A percentile compares a stretch with the other conserved stretches of the same genome.
phyloP scores from a whole-genome alignment of 92 coral and sea anemone species.

The Scolanthus callimorphus region DNA sequence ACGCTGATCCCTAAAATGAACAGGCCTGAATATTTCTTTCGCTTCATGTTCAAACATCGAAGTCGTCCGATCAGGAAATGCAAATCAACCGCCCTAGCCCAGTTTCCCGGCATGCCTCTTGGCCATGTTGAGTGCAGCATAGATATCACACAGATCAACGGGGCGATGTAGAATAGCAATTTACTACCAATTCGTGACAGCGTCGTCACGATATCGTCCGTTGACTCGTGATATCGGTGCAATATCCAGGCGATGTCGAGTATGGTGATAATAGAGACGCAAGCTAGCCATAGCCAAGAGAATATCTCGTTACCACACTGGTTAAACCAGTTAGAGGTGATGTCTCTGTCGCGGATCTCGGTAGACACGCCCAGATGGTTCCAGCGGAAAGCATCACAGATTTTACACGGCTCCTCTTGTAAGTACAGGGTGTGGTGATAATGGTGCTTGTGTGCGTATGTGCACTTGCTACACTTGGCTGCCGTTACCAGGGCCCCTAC shows the following conservation, averaged over 20 bases:
- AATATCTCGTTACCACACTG: slow-evolving; percentile 77
- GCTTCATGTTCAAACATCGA: slow-evolving; percentile 64
- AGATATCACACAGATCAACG: slow-evolving; percentile 58
- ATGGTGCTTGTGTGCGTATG: slow-evolving; percentile 16
- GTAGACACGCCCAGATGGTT: slow-evolving; percentile 65
- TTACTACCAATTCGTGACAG: slow-evolving; percentile 70
- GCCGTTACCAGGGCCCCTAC: slow-evolving; percentile 56
- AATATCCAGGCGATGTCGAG: slow-evolving; percentile 33
- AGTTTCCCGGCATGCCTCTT: slow-evolving; percentile 52
- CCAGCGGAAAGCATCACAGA: slow-evolving; percentile 80
- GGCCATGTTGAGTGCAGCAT: slow-evolving; percentile 58
- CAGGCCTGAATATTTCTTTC: slow-evolving; percentile 61
- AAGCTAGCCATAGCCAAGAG: slow-evolving; percentile 67
- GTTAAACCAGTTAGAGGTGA: slow-evolving; percentile 69
- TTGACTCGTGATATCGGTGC: slow-evolving; percentile 12
- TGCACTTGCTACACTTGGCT: slow-evolving; percentile 54
- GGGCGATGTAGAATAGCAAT: slow-evolving; percentile 59
- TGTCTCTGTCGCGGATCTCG: slow-evolving; percentile 62
- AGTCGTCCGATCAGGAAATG: slow-evolving; percentile 68
- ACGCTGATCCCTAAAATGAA: slow-evolving; percentile 33
- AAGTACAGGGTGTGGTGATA: background rate
- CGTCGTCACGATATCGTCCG: slow-evolving; percentile 55
- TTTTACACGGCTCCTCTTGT: slow-evolving; percentile 40
- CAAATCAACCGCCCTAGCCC: slow-evolving; percentile 73
- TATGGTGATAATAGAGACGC: slow-evolving; percentile 45